Evolutionary conservation across 2,113 vertebrate species (phyloP), one percentile per base, ranked within the genome.

Genomic region (Halichoeres trimaculatus): DNA sequence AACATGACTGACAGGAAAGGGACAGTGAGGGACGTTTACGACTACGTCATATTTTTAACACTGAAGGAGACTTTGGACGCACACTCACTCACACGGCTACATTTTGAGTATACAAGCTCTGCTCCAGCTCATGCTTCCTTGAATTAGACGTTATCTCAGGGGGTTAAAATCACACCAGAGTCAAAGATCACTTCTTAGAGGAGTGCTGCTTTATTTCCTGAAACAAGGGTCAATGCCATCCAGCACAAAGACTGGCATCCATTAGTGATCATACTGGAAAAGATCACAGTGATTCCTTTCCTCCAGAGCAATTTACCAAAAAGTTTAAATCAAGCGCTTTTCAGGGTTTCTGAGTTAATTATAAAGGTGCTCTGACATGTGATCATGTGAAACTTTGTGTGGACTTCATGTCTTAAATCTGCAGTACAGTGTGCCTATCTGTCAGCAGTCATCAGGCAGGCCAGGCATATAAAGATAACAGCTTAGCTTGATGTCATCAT

Each of bases 141-240:
- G 20, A 51, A 60, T 20, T 3, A 10, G n/a, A 56, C 35, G 54
- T 60, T 78, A 80, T 75, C 59, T 55, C 47, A 47, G 20, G 50
- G 43, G 3, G 26, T 61, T 34, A 19, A 26, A 75, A 76, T 41
- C 9, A 17, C 26, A 35, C 8, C 60, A 47, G 58, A 73, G 56
- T 81, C 64, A 81, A 87, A 87, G 64, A 83, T 66, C 45, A 45
- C 45, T 24, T 26, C n/a, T 53, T 2, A 22, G 10, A 72, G 35
- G 34, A 41, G 35, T 51, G 41, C 60, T 9, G 34, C 26, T 75
- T 70, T 12, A 51, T 17, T 70, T 66, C 54, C 35, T 10, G 45
- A 78, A 40, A 60, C 47, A 58, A 70, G 40, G 80, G 70, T 86
- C 85, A 81, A 60, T 16, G 66, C 23, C 54, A 47, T 36, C 71